Evolutionary conservation across 1,140 invertebrate genomes (phyloP), one percentile per base, ranked within the genome.

Genomic region (Bombus superbus): DNA sequence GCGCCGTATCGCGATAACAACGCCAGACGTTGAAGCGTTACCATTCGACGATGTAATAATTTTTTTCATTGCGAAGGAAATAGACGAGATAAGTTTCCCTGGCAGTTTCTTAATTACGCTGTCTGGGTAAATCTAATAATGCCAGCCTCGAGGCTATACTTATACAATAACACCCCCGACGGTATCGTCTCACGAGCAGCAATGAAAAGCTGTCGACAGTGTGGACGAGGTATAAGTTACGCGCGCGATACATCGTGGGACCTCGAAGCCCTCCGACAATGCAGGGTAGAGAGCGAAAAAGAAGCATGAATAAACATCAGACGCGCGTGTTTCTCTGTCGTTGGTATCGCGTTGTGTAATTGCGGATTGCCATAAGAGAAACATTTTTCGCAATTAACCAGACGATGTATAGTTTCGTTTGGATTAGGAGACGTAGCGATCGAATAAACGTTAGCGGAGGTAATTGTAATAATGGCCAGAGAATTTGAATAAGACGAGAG

Each of bases 241-340:
- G 82, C 62, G 62, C 73, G 75, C 84, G 88, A 89, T 88, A 72
- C 73, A 83, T 86, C 88, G 88, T 89, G 88, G 80, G 88, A 86
- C 53, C 85, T 42, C 84, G 84, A 44, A 38, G 69, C 68, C 57
- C 66, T 64, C 28, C 57, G 74, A 89, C 88, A 89, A 89, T 89
- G 79, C 85, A 78, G 76, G 78, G 57, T 66, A 80, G 66, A 64
- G 62, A 59, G 64, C 28, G 53, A 78, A 72, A 69, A 57, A 72
- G 57, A 59, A 66, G 59, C 80, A 89, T 89, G 88, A 89, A 89
- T 89, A 89, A 86, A 89, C 84, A 89, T 86, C 80, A 59, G 88
- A 28, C 53, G 28, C 66, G 44, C 77, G 53, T 77, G 75, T 83
- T 86, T 83, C 18, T 73, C 47, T 64, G 73, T 78, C 82, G 69